Conservation (phyloP, 2,113 vertebrate genomes). For the Myanophis thanlyinensis region DNA sequence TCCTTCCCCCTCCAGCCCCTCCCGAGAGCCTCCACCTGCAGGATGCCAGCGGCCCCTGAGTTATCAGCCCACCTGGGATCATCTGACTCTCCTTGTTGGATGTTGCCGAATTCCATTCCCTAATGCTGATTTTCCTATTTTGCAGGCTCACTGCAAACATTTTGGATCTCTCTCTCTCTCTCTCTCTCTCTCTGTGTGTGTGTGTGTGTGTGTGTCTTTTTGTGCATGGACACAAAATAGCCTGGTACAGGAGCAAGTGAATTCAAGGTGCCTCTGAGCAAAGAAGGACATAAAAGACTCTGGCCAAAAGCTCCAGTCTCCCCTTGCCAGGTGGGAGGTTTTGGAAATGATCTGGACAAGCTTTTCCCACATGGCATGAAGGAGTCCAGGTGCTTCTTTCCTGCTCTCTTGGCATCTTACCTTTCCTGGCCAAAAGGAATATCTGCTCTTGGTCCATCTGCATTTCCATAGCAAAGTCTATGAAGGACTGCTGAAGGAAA, state of each 20-base stretch:
- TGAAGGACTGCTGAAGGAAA: fast-evolving
- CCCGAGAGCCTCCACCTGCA: neutral
- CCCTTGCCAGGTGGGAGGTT: neutral
- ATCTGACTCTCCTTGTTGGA: neutral
- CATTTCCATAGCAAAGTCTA: fast-evolving
- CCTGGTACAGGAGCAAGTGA: neutral
- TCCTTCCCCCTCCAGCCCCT: neutral
- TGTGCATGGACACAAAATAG: too few relatives aligned
- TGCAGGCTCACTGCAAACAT: too few relatives aligned
- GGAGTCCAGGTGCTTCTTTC: neutral
- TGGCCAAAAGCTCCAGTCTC: neutral
- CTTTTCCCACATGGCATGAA: neutral
- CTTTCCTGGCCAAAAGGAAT: neutral
- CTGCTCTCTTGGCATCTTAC: neutral
- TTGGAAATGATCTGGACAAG: neutral
- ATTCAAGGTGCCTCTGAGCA: too few relatives aligned
- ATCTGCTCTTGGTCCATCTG: neutral
- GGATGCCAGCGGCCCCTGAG: neutral
- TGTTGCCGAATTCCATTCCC: too few relatives aligned
- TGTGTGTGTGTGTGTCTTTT: too few relatives aligned
- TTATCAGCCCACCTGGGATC: neutral
- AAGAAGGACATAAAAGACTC: neutral
- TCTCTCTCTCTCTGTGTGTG: too few relatives aligned
- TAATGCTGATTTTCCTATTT: too few relatives aligned
- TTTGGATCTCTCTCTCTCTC: too few relatives aligned